Conservation (phyloP, 2,797 vertebrate species). For the Sebastes cheni region DNA sequence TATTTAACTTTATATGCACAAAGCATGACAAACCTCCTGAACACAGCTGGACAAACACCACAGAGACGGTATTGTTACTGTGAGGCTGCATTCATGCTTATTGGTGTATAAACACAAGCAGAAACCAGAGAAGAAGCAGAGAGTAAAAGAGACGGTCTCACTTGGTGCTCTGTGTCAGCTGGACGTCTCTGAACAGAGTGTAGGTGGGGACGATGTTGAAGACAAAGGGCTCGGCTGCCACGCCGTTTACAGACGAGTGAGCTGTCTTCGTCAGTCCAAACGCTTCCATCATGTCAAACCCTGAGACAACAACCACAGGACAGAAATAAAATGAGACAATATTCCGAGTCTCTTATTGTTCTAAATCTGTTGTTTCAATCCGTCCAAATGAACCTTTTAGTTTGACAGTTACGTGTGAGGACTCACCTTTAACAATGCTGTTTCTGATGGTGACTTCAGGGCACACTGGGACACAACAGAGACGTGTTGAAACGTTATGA, state of each 20-base stretch:
- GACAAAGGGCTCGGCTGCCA: slow-evolving; percentile 88
- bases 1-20: neutral
- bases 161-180: slow-evolving; percentile 91
- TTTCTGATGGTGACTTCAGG: slow-evolving; percentile 84
- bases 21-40: neutral
- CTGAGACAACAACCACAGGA: slow-evolving; percentile 67
- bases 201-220: slow-evolving; percentile 85
- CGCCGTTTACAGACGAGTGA: slow-evolving; percentile 88
- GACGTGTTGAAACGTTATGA: slow-evolving; percentile 1
- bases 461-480: slow-evolving; percentile 78
- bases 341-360: too few relatives aligned
- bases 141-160: slow-evolving; percentile 59
- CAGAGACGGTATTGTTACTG: too few relatives aligned
- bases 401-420: neutral
- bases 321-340: neutral
- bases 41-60: too few relatives aligned
- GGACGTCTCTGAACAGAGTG: slow-evolving; percentile 87
- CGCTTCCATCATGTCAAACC: slow-evolving; percentile 93
- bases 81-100: neutral
- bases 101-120: neutral
- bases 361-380: neutral
- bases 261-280: slow-evolving; percentile 89
- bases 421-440: slow-evolving; percentile 80
- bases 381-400: neutral
- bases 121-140: neutral